Conservation (phyloP, 1,140 invertebrate genomes). For the Heliconius congener region DNA sequence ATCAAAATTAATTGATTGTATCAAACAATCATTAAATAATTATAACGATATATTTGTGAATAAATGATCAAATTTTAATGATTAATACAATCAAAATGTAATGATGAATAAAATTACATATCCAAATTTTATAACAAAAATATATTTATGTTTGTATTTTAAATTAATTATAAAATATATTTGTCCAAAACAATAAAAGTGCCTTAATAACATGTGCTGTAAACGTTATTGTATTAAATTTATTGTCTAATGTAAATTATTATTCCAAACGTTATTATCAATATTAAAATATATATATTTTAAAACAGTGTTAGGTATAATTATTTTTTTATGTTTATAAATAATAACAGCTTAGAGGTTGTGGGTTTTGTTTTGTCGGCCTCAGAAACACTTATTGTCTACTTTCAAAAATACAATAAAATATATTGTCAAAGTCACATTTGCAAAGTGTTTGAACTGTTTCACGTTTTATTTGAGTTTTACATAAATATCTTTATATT, state of each 20-base stretch:
- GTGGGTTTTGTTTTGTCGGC: background rate
- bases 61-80: slow-evolving; percentile 7
- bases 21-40: background rate
- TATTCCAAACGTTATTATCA: background rate
- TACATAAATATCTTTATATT: slow-evolving; percentile 16
- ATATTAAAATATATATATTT: background rate
- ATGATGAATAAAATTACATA: background rate
- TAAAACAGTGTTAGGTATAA: background rate
- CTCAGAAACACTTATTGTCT: background rate
- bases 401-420: slow-evolving; percentile 36
- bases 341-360: background rate
- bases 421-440: slow-evolving; percentile 70
- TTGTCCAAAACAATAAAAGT: slow-evolving; percentile 32
- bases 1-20: no score
- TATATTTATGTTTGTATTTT: background rate
- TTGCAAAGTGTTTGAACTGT: slow-evolving; percentile 45
- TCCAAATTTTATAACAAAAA: no score
- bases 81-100: background rate
- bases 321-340: background rate
- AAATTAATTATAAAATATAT: slow-evolving; percentile 19
- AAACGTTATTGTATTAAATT: slow-evolving; percentile 33
- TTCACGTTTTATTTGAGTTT: background rate
- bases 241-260: slow-evolving; percentile 41
- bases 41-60: background rate
- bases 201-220: slow-evolving; percentile 30